Conservation (phyloP, 1,140 invertebrate genomes). For the Nautilus pompilius region DNA sequence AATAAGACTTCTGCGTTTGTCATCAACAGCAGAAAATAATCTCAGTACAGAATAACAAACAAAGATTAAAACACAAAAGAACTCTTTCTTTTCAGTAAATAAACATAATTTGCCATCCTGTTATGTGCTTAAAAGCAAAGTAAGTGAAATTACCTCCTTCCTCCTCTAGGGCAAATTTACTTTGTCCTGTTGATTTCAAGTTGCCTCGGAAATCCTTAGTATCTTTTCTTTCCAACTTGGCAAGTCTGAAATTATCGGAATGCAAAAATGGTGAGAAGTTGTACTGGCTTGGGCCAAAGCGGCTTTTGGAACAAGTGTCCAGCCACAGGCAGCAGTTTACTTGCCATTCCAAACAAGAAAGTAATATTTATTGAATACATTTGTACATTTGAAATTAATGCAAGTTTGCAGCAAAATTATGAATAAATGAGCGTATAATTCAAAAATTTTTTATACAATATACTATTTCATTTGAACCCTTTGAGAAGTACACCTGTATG, state of each 20-base stretch:
- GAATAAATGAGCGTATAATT: neutral
- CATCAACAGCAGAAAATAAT: too few species aligned
- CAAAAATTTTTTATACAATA: too few species aligned
- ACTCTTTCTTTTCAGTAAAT: too few species aligned
- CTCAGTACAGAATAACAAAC: too few species aligned
- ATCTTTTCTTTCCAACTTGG: slow-evolving; percentile 66
- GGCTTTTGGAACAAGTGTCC: neutral
- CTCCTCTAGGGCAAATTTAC: slow-evolving; percentile 97
- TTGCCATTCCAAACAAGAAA: neutral
- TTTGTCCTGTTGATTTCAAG: slow-evolving; percentile 97
- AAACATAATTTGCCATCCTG: too few species aligned
- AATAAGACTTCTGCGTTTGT: too few species aligned
- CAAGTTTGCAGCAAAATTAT: neutral
- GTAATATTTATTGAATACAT: neutral
- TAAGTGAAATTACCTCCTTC: slow-evolving; percentile 97
- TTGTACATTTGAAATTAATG: neutral
- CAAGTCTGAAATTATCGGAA: slow-evolving; percentile 91
- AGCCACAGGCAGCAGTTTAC: neutral
- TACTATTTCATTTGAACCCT: too few species aligned
- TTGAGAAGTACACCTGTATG: too few species aligned
- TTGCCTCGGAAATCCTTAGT: slow-evolving; percentile 97
- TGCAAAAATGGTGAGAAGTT: slow-evolving; percentile 29
- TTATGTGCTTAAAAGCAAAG: too few species aligned
- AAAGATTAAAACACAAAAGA: too few species aligned
- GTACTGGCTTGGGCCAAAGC: neutral